A percentile compares a stretch with the other conserved stretches of the same genome.
Conservation (phyloP, 2,888 invertebrate genomes). For the Eupithecia exiguata region DNA sequence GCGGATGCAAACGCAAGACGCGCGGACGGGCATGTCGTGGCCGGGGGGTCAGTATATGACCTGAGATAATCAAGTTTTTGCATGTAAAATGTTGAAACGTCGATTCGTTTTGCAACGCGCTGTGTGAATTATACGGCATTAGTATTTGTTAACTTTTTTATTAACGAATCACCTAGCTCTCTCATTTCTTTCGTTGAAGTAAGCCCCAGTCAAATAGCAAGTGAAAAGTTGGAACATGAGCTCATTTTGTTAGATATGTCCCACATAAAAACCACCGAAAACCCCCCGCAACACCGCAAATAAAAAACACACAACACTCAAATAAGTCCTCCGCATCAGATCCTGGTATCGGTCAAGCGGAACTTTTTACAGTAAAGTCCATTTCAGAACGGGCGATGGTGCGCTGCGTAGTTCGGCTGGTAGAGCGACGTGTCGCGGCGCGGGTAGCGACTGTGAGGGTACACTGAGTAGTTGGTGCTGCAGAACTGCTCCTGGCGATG, state of each 20-base stretch:
- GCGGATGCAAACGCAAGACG: too few relatives aligned
- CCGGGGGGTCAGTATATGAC: too few relatives aligned
- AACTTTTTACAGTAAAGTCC: slow-evolving; percentile 80
- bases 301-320: slow-evolving; percentile 44
- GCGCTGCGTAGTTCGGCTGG: slow-evolving; percentile 64
- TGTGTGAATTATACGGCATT: background rate
- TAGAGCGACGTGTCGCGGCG: slow-evolving; percentile 66
- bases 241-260: background rate
- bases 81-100: background rate
- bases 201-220: background rate
- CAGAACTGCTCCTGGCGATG: slow-evolving; percentile 65
- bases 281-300: slow-evolving; percentile 54
- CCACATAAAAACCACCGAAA: slow-evolving; percentile 44
- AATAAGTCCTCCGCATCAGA: slow-evolving; percentile 64
- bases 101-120: background rate
- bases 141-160: background rate
- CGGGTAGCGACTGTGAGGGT: slow-evolving; percentile 62
- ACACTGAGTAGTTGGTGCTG: slow-evolving; percentile 66
- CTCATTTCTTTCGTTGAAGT: background rate
- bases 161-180: background rate
- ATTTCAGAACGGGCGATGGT: slow-evolving; percentile 82
- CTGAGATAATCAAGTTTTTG: background rate
- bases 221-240: too few relatives aligned
- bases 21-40: too few relatives aligned
- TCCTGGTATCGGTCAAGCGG: slow-evolving; percentile 76